Conservation (phyloP, 2,797 vertebrate species). For the Hephaestus fuliginosus region DNA sequence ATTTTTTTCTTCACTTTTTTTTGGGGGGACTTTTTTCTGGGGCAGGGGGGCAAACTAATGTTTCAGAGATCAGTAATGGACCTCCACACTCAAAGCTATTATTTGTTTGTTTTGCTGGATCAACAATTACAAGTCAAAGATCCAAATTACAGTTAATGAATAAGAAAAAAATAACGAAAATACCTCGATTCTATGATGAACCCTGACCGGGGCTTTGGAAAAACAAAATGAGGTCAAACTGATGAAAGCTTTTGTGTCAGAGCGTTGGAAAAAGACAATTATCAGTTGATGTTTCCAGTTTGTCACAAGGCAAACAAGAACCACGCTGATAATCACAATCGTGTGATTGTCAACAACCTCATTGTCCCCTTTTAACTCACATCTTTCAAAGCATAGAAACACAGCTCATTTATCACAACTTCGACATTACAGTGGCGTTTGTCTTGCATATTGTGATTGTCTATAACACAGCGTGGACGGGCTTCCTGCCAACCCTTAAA, state of each 20-base stretch:
- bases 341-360: slow-evolving; percentile 31
- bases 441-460: slow-evolving; percentile 36
- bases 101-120: background rate
- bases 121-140: background rate
- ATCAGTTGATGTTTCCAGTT: slow-evolving; percentile 29
- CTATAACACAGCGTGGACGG: slow-evolving; percentile 5
- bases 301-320: slow-evolving; percentile 27
- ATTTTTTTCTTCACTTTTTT: too few species aligned
- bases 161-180: background rate
- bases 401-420: slow-evolving; percentile 16
- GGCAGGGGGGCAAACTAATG: too few species aligned
- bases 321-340: background rate
- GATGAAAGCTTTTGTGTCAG: background rate
- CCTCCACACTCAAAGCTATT: background rate
- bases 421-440: slow-evolving; percentile 28
- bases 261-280: background rate
- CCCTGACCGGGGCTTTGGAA: background rate
- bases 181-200: background rate
- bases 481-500: slow-evolving; percentile 41
- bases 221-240: background rate
- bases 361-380: slow-evolving; percentile 30
- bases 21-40: too few species aligned
- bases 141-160: background rate
- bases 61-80: background rate
- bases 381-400: slow-evolving; percentile 26